A percentile compares a stretch with the other conserved stretches of the same genome.
phyloP scores from a whole-genome alignment of 1,140 invertebrate genomes.

The Trinorchestia longiramus region DNA sequence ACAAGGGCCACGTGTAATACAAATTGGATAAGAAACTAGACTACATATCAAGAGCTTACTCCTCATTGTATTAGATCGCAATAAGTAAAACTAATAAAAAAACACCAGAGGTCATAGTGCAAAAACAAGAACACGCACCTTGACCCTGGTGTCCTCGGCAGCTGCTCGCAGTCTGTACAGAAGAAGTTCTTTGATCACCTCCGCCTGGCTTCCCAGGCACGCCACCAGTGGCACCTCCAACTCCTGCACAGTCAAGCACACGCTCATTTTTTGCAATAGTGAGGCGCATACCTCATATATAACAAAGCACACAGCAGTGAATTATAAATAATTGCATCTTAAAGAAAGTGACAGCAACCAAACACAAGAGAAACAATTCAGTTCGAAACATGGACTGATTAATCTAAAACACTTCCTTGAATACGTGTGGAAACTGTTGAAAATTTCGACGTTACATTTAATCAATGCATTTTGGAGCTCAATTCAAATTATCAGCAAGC shows the following conservation, averaged over 20 bases:
- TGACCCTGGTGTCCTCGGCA: constrained; percentile 68
- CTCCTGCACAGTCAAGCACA: constrained; percentile 55
- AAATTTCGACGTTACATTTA: too few species aligned
- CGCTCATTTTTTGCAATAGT: neutral
- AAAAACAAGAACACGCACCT: constrained; percentile 71
- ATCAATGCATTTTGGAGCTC: neutral
- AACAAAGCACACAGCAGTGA: too few species aligned
- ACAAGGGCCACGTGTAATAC: too few species aligned
- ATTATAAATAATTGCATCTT: neutral
- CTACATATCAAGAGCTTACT: too few species aligned
- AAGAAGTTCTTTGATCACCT: constrained; percentile 62
- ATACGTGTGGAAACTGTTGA: too few species aligned
- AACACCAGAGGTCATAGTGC: neutral
- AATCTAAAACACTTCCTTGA: too few species aligned
- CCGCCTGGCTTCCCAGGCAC: constrained; percentile 64
- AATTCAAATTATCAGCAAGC: neutral
- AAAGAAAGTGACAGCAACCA: neutral
- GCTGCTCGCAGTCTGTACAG: constrained; percentile 61
- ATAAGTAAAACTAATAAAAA: too few species aligned
- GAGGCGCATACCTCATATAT: neutral
- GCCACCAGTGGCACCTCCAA: constrained; percentile 65
- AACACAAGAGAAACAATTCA: neutral
- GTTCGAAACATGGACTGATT: too few species aligned
- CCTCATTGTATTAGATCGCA: too few species aligned
- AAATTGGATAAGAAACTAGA: too few species aligned